A percentile compares a stretch with the other conserved stretches of the same genome.
phyloP scores from a whole-genome alignment of 2,797 vertebrate genomes.

The Taeniopygia guttata region DNA sequence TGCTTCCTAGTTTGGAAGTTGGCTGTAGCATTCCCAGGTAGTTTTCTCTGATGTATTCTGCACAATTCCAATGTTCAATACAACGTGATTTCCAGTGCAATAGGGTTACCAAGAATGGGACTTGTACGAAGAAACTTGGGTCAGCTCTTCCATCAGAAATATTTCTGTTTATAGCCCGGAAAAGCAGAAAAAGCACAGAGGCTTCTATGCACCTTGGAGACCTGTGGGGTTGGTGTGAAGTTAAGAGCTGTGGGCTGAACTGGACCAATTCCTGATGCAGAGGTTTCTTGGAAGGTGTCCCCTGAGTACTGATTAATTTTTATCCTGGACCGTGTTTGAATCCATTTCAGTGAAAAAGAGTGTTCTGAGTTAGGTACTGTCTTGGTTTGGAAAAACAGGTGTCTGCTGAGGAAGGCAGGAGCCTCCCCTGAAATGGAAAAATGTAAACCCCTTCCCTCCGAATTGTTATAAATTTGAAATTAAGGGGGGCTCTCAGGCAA shows the following conservation, averaged over 20 bases:
- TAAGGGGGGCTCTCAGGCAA: too few species aligned
- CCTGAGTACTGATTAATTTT: neutral
- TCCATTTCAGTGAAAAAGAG: neutral
- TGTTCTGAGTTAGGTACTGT: neutral
- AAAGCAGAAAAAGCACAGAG: neutral
- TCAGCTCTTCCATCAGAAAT: neutral
- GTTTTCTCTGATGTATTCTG: neutral
- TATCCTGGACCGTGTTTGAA: neutral
- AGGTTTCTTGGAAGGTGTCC: neutral
- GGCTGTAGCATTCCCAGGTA: neutral
- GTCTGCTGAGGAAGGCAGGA: too few species aligned
- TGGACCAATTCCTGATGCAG: neutral
- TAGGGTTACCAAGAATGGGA: neutral
- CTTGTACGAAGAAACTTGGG: neutral
- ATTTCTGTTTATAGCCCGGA: neutral
- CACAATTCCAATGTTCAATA: rapidly evolving
- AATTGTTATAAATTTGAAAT: too few species aligned
- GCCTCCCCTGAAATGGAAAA: too few species aligned
- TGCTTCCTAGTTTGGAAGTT: neutral
- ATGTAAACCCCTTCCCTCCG: too few species aligned
- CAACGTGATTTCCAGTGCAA: rapidly evolving
- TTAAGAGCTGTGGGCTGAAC: neutral
- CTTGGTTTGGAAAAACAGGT: too few species aligned
- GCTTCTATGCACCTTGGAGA: neutral
- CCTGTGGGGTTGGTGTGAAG: neutral